A percentile compares a stretch with the other conserved stretches of the same genome.
Conservation (phyloP, 2,888 invertebrate genomes). For the Helicoverpa assulta region DNA sequence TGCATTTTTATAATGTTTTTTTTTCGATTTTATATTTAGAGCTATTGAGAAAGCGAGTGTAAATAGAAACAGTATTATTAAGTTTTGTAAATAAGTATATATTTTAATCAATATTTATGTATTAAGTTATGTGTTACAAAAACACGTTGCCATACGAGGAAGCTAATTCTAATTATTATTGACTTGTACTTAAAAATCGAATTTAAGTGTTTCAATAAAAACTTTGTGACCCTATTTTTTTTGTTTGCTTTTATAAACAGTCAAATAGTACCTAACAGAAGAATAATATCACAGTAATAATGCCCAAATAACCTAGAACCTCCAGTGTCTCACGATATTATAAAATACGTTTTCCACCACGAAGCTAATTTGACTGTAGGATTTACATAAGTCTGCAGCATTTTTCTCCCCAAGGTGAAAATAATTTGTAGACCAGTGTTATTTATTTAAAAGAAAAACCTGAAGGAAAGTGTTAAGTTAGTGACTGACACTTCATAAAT, state of each 20-base stretch:
- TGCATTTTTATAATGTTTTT: conserved; percentile 67
- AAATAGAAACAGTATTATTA: conserved; percentile 79
- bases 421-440: too few species aligned
- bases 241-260: conserved; percentile 30
- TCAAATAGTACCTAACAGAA: background rate
- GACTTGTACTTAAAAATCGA: conserved; percentile 85
- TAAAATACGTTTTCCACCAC: background rate
- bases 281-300: too few species aligned
- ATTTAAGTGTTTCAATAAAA: conserved; percentile 85
- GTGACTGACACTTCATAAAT: too few species aligned
- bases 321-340: too few species aligned
- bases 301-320: too few species aligned
- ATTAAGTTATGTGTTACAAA: conserved; percentile 61
- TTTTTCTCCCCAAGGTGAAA: too few species aligned
- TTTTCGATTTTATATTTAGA: conserved; percentile 57
- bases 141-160: conserved; percentile 79
- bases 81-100: conserved; percentile 76
- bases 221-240: conserved; percentile 58
- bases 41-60: conserved; percentile 59
- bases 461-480: too few species aligned
- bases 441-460: too few species aligned
- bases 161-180: conserved; percentile 63
- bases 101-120: conserved; percentile 72
- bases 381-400: too few species aligned
- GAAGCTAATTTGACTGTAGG: background rate